Evolutionary conservation across 2,113 vertebrate species (phyloP).

Genomic region (Nibea coibor): DNA sequence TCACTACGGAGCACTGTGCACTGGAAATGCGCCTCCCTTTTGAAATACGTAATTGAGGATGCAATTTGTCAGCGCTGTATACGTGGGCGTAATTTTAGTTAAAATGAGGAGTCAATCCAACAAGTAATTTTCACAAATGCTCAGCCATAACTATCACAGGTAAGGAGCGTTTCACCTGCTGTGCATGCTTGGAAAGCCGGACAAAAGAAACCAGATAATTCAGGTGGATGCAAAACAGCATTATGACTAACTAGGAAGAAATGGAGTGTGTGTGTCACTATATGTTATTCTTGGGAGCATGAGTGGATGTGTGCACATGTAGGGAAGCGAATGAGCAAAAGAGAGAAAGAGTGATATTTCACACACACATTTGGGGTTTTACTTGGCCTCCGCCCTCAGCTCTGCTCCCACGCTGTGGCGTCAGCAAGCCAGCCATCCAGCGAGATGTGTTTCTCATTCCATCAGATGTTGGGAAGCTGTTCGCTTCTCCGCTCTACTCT

Average conservation of each 20-base stretch:
- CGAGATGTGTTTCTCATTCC: conserved; percentile 82
- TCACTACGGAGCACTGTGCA: conserved; percentile 13
- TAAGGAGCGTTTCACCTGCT: conserved; percentile 37
- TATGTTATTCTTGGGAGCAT: conserved; percentile 40
- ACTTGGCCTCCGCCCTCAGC: conserved; percentile 74
- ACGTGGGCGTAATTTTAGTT: conserved; percentile 42
- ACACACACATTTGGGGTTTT: conserved; percentile 71
- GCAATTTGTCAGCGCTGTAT: conserved; percentile 49
- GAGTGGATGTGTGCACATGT: conserved; percentile 20
- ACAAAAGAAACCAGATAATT: conserved; percentile 43
- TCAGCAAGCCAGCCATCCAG: conserved; percentile 69
- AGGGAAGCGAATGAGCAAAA: conserved; percentile 29
- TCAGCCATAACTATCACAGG: conserved; percentile 28
- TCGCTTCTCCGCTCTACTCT: conserved; percentile 74
- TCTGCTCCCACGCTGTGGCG: conserved; percentile 82
- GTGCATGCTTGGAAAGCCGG: neutral
- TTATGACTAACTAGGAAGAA: conserved; percentile 3
- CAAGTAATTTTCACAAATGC: conserved; percentile 50
- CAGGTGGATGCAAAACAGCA: conserved; percentile 31
- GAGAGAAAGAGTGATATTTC: conserved; percentile 57
- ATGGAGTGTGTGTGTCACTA: neutral
- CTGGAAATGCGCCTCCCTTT: conserved; percentile 35
- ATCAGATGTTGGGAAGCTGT: conserved; percentile 86
- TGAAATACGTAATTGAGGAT: conserved; percentile 48
- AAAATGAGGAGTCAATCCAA: conserved; percentile 55